A percentile compares a stretch with the other conserved stretches of the same genome.
Conservation (phyloP, 2,113 vertebrate genomes). For the Stigmatopora argus region DNA sequence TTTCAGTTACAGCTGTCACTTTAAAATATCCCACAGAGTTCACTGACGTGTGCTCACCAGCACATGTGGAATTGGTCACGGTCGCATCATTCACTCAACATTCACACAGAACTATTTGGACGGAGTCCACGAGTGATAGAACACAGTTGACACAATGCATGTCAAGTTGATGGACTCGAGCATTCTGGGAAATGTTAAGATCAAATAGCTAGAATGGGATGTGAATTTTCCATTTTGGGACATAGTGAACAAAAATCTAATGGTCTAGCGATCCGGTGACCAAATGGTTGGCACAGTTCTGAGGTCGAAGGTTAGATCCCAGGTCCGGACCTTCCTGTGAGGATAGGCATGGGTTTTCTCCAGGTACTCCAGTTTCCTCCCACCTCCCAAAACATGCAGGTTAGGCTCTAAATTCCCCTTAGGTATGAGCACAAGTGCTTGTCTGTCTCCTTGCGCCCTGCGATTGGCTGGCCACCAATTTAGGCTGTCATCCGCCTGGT, state of each 20-base stretch:
- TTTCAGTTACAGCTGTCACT: constrained; percentile 28
- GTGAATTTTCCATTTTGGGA: constrained; percentile 2
- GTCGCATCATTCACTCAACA: constrained; percentile 12
- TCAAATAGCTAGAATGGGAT: background rate
- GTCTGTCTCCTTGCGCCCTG: too few species aligned
- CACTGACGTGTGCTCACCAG: constrained; percentile 11
- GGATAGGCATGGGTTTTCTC: background rate
- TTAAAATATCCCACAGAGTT: constrained; percentile 8
- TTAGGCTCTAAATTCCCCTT: too few species aligned
- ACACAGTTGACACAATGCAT: background rate
- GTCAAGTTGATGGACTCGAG: background rate
- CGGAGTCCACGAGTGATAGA: background rate
- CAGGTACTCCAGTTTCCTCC: too few species aligned
- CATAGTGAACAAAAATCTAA: background rate
- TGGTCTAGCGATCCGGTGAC: background rate
- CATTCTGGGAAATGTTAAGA: constrained; percentile 1
- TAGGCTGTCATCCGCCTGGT: too few species aligned
- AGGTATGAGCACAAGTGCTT: too few species aligned
- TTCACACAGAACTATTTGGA: constrained; percentile 10
- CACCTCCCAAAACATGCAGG: too few species aligned
- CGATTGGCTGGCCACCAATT: too few species aligned
- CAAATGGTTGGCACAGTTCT: too few species aligned
- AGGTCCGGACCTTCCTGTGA: too few species aligned
- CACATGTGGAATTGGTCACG: constrained; percentile 29
- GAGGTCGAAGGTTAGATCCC: too few species aligned